These are phyloP conservation scores for Antennarius maculatus DNA, from an alignment of 2,797 vertebrate species.

Conservation along the genomic window DNA sequence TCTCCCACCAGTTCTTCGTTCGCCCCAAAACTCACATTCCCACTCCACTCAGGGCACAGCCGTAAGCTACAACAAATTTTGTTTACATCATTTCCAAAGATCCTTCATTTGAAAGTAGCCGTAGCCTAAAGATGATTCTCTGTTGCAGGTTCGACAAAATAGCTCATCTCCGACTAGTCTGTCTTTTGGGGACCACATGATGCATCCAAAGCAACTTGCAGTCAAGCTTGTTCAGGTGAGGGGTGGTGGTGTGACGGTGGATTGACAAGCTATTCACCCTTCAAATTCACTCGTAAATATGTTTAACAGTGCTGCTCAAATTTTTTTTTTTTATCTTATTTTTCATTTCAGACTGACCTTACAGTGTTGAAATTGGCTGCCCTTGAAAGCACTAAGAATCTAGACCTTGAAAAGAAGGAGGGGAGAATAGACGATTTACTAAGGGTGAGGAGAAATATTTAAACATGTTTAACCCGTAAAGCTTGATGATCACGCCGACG, in stretches of 20 bases:
- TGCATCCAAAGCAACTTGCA: constrained; percentile 93
- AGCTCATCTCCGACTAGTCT: constrained; percentile 96
- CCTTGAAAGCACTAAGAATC: constrained; percentile 98
- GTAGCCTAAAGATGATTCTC: constrained; percentile 14
- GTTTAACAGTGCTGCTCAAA: neutral
- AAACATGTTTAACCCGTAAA: neutral
- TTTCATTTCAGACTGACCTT: constrained; percentile 90
- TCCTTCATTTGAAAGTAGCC: constrained; percentile 1
- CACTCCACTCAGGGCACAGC: constrained; percentile 93
- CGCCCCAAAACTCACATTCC: constrained; percentile 97
- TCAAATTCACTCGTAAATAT: neutral
- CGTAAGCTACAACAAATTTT: constrained; percentile 79
- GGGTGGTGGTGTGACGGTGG: neutral
- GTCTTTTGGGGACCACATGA: constrained; percentile 95
- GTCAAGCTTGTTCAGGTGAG: constrained; percentile 95
- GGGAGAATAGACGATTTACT: constrained; percentile 98
- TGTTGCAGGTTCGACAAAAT: constrained; percentile 92
- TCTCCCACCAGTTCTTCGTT: constrained; percentile 91
- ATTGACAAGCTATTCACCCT: neutral
- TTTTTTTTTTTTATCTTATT: constrained; percentile 18
- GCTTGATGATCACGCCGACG: too few species aligned
- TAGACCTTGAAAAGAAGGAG: constrained; percentile 99
- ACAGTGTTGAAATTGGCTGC: constrained; percentile 96
- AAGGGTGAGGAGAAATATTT: constrained; percentile 84
- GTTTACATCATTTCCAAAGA: neutral